phyloP scores from a whole-genome alignment of 1,140 invertebrate genomes.

The Dreissena polymorpha region DNA sequence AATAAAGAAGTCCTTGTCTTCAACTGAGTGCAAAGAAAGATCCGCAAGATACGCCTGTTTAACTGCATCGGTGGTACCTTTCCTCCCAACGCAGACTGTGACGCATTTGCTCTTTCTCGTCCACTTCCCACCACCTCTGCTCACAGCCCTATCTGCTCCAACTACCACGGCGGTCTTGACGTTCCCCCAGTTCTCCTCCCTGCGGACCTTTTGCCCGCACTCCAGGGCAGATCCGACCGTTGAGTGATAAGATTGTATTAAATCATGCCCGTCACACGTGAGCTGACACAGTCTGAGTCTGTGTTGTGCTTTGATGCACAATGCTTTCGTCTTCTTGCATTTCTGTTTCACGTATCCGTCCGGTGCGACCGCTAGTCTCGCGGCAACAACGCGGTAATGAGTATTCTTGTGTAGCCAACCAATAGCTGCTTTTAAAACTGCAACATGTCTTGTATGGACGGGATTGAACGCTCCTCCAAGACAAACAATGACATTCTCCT shows the following conservation, averaged over 20 bases:
- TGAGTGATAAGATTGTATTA: conserved; percentile 13
- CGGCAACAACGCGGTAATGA: conserved; percentile 37
- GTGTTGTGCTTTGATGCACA: conserved; percentile 27
- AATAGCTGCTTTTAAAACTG: not conserved
- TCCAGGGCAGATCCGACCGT: conserved; percentile 23
- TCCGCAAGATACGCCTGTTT: conserved; percentile 8
- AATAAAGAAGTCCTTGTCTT: conserved; percentile 12
- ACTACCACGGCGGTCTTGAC: conserved; percentile 1
- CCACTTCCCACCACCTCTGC: conserved; percentile 1
- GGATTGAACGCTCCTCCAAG: conserved; percentile 39
- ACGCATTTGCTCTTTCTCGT: not conserved
- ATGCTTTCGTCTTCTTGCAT: not conserved
- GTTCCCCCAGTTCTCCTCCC: not conserved
- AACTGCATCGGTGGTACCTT: conserved; percentile 19
- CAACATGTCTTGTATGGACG: conserved; percentile 28
- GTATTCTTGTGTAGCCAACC: conserved; percentile 22
- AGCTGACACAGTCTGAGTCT: conserved; percentile 19
- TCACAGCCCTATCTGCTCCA: conserved; percentile 18
- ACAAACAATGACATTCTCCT: conserved; percentile 33
- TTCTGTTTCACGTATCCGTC: conserved; percentile 32
- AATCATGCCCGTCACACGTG: not conserved
- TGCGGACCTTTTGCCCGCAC: conserved; percentile 12
- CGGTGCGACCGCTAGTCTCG: conserved; percentile 16
- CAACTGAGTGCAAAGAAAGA: not conserved
- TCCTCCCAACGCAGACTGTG: conserved; percentile 26